A percentile compares a stretch with the other conserved stretches of the same genome.
Evolutionary conservation across 2,888 invertebrate genomes (phyloP).

Genomic region (Spodoptera exigua): DNA sequence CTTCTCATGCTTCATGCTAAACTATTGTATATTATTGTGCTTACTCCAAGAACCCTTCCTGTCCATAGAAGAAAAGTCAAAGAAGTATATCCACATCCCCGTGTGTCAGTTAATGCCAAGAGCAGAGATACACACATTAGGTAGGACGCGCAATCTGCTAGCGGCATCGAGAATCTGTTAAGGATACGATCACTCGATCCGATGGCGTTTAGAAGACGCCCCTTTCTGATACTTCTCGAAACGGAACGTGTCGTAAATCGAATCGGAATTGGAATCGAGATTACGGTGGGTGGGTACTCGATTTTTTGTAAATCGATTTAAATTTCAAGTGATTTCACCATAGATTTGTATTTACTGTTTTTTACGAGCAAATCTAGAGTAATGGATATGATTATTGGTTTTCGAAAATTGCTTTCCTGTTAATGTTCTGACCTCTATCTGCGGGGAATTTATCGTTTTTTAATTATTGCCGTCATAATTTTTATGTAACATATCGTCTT

Average conservation of each 20-base stretch:
- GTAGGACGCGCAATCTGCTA: constrained; percentile 72
- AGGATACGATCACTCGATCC: constrained; percentile 76
- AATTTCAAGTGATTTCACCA: constrained; percentile 48
- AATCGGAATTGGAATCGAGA: constrained; percentile 68
- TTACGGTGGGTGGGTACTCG: constrained; percentile 58
- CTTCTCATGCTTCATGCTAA: too few species aligned
- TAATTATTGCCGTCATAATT: too few species aligned
- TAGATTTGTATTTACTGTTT: constrained; percentile 45
- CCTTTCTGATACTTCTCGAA: constrained; percentile 77
- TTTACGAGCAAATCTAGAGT: constrained; percentile 41
- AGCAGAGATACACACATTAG: constrained; percentile 71
- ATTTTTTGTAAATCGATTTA: constrained; percentile 62
- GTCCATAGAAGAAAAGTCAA: too few species aligned
- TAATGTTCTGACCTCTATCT: constrained; percentile 13
- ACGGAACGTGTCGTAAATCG: constrained; percentile 72
- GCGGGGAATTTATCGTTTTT: too few species aligned
- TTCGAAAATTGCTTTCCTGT: constrained; percentile 31
- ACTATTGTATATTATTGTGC: too few species aligned
- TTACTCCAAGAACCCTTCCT: too few species aligned
- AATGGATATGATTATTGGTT: constrained; percentile 42
- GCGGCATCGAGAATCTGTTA: constrained; percentile 72
- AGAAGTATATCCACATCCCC: constrained; percentile 2
- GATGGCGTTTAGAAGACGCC: constrained; percentile 76
- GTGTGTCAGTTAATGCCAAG: constrained; percentile 55
- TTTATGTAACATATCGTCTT: too few species aligned